Base-by-base conservation (phyloP, 2,113 vertebrate species). In the Poicephalus gulielmi region DNA sequence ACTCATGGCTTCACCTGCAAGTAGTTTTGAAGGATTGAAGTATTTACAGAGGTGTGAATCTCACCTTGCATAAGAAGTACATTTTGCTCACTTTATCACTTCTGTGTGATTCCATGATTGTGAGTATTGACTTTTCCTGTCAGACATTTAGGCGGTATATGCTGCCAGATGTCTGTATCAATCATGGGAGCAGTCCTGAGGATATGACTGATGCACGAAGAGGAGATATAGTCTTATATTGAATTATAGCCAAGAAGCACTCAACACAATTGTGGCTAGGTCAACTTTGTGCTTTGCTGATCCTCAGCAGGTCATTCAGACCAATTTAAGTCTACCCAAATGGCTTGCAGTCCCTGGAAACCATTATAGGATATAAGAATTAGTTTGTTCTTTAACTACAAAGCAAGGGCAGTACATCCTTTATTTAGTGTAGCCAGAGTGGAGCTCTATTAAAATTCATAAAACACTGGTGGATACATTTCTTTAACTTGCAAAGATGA, bases 151-250 rank as follows among this genome's bases (percentile, higher is more conserved):
- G 83, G 55, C 31, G 22, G 67, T 15, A 7, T 47, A 24, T 70
- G 74, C 68, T 92, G 93, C 79, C 85, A 88, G 92, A 39, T 80
- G 59, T 90, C 75, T 80, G 68, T 85, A 85, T 77, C 85, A 95
- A 53, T 88, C 92, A 85, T 17, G 8, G 0, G 75, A 80, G 41
- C 85, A 77, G 63, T 43, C 63, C 35, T 74, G 67, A 94, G 87
- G 84, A 73, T 63, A 23, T 62, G 93, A 67, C 75, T 92, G 59
- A 4, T 59, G 44, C 52, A 30, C 19, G 44, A 46, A 47, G 67
- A 67, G 74, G 59, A 83, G 84, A 60, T 52, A n/a, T 1, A 89
- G 78, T 43, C 77, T 49, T 73, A 12, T 28, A 15, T 60, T 91
- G 94, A 91, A 59, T 89, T 91, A 46, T 5, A 77, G 75, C 71